Percentiles rank a stretch among this genome's conserved stretches.
These are phyloP conservation scores for Dreissena rostriformis DNA, from an alignment of 1,140 invertebrate species.

Conservation along the genomic window DNA sequence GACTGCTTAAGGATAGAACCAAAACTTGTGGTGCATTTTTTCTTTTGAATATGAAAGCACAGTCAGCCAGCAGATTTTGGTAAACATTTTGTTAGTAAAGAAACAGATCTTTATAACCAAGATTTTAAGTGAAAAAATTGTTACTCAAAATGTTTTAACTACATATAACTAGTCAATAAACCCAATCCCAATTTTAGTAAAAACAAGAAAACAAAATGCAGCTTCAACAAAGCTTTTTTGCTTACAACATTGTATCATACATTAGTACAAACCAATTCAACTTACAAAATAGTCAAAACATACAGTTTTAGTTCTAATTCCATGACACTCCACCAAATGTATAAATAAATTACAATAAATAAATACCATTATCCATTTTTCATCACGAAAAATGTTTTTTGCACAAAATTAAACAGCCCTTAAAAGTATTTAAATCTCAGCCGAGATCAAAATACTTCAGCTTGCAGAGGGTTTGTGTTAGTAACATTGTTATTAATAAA, in stretches of 20 bases:
- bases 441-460: neutral
- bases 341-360: neutral
- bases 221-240: too few relatives aligned
- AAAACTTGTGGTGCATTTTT: neutral
- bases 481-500: conserved; percentile 1
- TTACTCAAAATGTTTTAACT: neutral
- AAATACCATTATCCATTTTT: too few relatives aligned
- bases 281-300: neutral
- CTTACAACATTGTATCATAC: too few relatives aligned
- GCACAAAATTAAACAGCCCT: too few relatives aligned
- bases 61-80: too few relatives aligned
- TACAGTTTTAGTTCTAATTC: conserved; percentile 1
- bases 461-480: neutral
- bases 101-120: conserved; percentile 4
- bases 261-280: too few relatives aligned
- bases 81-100: neutral
- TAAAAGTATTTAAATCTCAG: too few relatives aligned
- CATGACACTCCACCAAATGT: conserved; percentile 1
- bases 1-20: neutral
- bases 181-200: conserved; percentile 5
- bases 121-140: conserved; percentile 1
- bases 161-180: neutral
- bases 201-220: conserved; percentile 1
- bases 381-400: too few relatives aligned
- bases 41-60: too few relatives aligned